Base-by-base conservation (phyloP, 2,888 invertebrate genomes). In the Cantharis nigra region DNA sequence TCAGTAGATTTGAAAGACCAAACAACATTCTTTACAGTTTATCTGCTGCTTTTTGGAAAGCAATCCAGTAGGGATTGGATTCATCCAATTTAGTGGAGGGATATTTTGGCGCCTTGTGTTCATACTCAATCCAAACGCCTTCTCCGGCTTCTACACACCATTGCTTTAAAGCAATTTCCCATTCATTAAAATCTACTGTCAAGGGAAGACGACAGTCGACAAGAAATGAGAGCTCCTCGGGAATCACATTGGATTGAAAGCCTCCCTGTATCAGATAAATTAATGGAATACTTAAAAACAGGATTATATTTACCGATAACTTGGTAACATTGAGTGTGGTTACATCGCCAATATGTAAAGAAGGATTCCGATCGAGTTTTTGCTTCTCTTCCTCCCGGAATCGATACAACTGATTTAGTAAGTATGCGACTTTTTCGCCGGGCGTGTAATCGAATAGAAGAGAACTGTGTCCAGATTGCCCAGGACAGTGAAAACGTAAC, bases 391-490 rank as follows among this genome's bases (percentile, higher is more conserved):
- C 87, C 74, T 90, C 91, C 73, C 95, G 89, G 82, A 92, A 91
- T 75, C 91, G 92, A 90, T 95, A 92, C 86, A 96, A 93, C 85
- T 92, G 93, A 84, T 94, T 91, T 62, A 96, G 91, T 4, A 97
- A 89, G 82, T 90, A 91, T 72, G 92, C 90, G 33, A 96, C 90
- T 90, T 97, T 97, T 88, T 96, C 95, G 0, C 94, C 96, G 18
- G 97, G 96, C 3, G 95, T 97, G 83, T 96, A 92, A 64, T 94
- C 92, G 74, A 95, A 89, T 79, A 97, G 90, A 63, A 95, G 90
- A 0, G 96, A 97, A 0, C 96, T 97, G 86, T 98, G 97, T 0
- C 97, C 97, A 2, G 97, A 94, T 63, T 92, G 92, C n/a, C 97
- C 97, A 62, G 91, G 90, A 81, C 95, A 95, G 76, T 92, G 93